These are phyloP conservation scores for Unio delphinus DNA, from an alignment of 2,888 invertebrate genomes.

Conservation along the genomic window DNA sequence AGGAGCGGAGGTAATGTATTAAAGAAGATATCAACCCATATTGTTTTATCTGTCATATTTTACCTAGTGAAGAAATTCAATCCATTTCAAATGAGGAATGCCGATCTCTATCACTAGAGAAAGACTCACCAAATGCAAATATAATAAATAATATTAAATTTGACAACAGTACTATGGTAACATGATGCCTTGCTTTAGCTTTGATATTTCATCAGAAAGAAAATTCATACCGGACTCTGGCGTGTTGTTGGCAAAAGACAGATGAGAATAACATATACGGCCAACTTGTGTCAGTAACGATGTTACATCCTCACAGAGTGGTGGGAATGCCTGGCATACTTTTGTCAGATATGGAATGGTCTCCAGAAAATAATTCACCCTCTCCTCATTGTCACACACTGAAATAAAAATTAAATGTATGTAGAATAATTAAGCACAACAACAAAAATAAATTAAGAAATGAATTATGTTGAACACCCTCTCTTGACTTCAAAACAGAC, in stretches of 20 bases:
- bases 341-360: constrained; percentile 88
- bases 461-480: too few relatives aligned
- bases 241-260: constrained; percentile 50
- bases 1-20: too few relatives aligned
- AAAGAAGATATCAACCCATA: too few relatives aligned
- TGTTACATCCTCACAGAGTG: constrained; percentile 90
- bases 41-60: too few relatives aligned
- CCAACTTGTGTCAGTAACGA: constrained; percentile 89
- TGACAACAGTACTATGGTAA: too few relatives aligned
- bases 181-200: too few relatives aligned
- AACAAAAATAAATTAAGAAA: too few relatives aligned
- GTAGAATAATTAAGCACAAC: not conserved
- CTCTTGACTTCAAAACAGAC: constrained; percentile 24
- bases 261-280: constrained; percentile 66
- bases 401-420: constrained; percentile 51
- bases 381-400: constrained; percentile 84
- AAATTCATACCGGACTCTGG: constrained; percentile 39
- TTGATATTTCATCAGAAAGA: not conserved
- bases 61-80: too few relatives aligned
- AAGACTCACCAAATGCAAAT: too few relatives aligned
- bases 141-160: too few relatives aligned
- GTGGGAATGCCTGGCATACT: constrained; percentile 93
- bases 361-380: constrained; percentile 87
- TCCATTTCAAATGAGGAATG: too few relatives aligned
- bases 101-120: too few relatives aligned